Evolutionary conservation across 2,888 invertebrate genomes (phyloP).

Genomic region (Galerucella calmariensis): DNA sequence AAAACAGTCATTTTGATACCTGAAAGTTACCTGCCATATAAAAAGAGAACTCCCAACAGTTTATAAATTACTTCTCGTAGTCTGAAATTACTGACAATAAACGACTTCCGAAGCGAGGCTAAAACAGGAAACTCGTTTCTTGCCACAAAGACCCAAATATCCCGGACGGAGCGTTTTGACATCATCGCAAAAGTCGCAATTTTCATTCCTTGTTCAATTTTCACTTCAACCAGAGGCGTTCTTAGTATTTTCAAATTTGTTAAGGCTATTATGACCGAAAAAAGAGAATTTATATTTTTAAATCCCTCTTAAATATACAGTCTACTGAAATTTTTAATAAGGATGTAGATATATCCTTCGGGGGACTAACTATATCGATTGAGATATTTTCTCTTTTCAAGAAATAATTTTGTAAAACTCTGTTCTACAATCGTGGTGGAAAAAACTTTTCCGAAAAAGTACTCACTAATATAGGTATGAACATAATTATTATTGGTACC

Average conservation of each 20-base stretch:
- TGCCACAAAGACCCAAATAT: conserved; percentile 33
- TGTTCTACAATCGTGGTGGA: too few relatives aligned
- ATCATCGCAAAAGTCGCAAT: conserved; percentile 29
- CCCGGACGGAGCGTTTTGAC: conserved; percentile 25
- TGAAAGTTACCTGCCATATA: conserved; percentile 14
- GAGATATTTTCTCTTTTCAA: too few relatives aligned
- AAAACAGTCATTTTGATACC: background rate
- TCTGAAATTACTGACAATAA: conserved; percentile 31
- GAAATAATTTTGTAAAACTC: too few relatives aligned
- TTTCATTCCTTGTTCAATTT: conserved; percentile 19
- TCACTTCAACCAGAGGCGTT: conserved; percentile 9
- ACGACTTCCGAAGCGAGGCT: conserved; percentile 27
- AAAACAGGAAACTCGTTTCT: conserved; percentile 36
- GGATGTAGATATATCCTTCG: too few relatives aligned
- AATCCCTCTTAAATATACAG: background rate
- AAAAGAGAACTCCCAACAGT: conserved; percentile 16
- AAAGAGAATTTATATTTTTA: background rate
- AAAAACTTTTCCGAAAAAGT: too few relatives aligned
- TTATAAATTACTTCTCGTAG: conserved; percentile 26
- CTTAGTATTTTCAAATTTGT: background rate
- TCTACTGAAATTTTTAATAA: too few relatives aligned
- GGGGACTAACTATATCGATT: too few relatives aligned
- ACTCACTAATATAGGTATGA: too few relatives aligned
- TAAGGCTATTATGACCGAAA: background rate
- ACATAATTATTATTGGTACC: too few relatives aligned